Conservation (phyloP, 2,888 invertebrate genomes). For the Chrysomela aeneicollis region DNA sequence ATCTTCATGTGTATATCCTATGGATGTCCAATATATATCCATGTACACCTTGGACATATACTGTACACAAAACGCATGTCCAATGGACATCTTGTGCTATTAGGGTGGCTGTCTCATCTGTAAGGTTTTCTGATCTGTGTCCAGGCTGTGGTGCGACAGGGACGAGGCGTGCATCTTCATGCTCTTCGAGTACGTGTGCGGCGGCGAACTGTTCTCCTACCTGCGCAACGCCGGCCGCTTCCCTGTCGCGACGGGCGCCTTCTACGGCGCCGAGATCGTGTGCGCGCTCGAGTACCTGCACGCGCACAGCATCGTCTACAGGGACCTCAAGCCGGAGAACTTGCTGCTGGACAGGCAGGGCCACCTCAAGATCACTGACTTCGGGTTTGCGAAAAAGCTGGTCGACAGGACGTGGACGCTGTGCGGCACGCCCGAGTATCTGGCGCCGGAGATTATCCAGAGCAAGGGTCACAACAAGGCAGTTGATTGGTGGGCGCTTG, state of each 20-base stretch:
- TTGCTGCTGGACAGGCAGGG: constrained; percentile 90
- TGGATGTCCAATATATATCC: too few relatives aligned
- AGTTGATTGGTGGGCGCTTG: constrained; percentile 99
- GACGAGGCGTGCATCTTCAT: constrained; percentile 93
- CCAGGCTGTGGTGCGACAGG: constrained; percentile 90
- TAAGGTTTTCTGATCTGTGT: too few relatives aligned
- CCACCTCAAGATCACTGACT: constrained; percentile 96
- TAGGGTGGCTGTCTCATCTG: too few relatives aligned
- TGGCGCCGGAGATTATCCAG: constrained; percentile 97
- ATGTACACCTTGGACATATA: too few relatives aligned
- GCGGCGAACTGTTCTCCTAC: constrained; percentile 97
- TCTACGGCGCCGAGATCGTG: constrained; percentile 95
- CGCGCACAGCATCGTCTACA: constrained; percentile 84
- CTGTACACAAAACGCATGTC: too few relatives aligned
- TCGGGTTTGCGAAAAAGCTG: constrained; percentile 96
- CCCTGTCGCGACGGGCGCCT: constrained; percentile 84
- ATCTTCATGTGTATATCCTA: too few relatives aligned
- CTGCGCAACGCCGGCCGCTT: constrained; percentile 91
- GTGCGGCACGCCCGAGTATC: constrained; percentile 96
- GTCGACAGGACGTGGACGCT: constrained; percentile 96
- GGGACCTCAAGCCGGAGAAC: constrained; percentile 94
- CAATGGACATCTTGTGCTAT: too few relatives aligned
- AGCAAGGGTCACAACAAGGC: constrained; percentile 98
- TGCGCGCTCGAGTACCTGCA: constrained; percentile 94
- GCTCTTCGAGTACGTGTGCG: constrained; percentile 96